Evolutionary conservation across 1,140 invertebrate genomes (phyloP).

Genomic region (Meloidogyne hapla): DNA sequence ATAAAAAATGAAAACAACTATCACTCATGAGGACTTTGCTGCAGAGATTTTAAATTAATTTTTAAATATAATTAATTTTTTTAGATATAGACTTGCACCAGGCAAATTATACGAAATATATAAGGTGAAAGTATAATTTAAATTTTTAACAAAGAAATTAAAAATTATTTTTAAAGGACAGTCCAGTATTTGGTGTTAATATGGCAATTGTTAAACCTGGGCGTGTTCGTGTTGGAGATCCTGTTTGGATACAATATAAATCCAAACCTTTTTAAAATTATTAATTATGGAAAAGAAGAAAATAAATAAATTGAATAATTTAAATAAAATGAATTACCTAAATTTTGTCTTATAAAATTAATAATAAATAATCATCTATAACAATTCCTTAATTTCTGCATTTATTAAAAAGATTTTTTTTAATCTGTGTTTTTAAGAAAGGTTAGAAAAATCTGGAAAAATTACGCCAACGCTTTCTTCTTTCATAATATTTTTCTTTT

Average conservation of each 20-base stretch:
- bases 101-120: constrained; percentile 41
- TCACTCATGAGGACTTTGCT: too few species aligned
- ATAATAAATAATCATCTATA: too few species aligned
- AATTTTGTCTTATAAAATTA: too few species aligned
- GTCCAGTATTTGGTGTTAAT: constrained; percentile 50
- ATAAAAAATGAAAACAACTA: too few species aligned
- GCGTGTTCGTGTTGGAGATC: constrained; percentile 41
- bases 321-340: background rate
- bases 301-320: background rate
- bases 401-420: too few species aligned
- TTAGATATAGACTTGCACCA: constrained; percentile 48
- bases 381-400: too few species aligned
- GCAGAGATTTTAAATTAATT: too few species aligned
- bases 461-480: background rate
- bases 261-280: constrained; percentile 41
- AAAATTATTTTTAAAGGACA: constrained; percentile 18
- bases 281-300: background rate
- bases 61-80: background rate
- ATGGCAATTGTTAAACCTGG: constrained; percentile 40
- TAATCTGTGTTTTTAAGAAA: too few species aligned
- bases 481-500: constrained; percentile 1
- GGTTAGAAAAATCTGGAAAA: background rate
- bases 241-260: constrained; percentile 48
- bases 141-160: background rate
- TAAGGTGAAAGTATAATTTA: background rate